Percentiles rank a stretch among this genome's conserved stretches.
Evolutionary conservation across 2,888 invertebrate genomes (phyloP).

Genomic region (Dusona sp.): DNA sequence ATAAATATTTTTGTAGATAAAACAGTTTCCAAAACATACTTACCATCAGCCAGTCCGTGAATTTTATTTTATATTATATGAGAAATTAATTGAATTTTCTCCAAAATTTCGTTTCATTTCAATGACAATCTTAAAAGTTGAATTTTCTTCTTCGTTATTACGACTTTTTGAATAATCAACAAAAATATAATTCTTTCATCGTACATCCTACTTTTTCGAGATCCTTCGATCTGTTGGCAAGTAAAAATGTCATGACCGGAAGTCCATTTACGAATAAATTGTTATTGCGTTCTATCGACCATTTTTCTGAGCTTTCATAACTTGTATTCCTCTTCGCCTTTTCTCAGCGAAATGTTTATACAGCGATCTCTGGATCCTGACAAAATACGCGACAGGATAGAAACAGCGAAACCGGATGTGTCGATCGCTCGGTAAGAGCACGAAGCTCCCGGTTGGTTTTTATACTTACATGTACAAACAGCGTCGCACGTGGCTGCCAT

Average conservation of each 20-base stretch:
- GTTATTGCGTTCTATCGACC: background rate
- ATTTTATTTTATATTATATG: background rate
- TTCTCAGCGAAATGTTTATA: constrained; percentile 53
- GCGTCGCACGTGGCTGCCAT: constrained; percentile 66
- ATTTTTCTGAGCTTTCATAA: constrained; percentile 4
- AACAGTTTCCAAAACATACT: constrained; percentile 6
- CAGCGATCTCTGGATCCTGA: constrained; percentile 46
- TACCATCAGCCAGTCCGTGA: background rate
- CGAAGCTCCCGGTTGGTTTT: constrained; percentile 46
- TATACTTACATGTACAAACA: constrained; percentile 56
- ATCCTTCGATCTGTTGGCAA: background rate
- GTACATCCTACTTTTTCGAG: background rate
- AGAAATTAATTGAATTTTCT: background rate
- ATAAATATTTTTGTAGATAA: constrained; percentile 5
- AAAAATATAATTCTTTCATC: background rate
- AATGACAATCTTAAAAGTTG: background rate
- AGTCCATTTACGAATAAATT: background rate
- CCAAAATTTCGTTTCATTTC: background rate
- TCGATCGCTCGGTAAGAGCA: constrained; percentile 64
- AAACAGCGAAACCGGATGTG: constrained; percentile 70
- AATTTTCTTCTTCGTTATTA: background rate
- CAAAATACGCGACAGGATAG: constrained; percentile 20
- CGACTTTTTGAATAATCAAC: background rate
- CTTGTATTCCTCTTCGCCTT: constrained; percentile 16
- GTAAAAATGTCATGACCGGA: background rate